Evolutionary conservation across 1,140 invertebrate species (phyloP).

Genomic region (Penaeus japonicus): DNA sequence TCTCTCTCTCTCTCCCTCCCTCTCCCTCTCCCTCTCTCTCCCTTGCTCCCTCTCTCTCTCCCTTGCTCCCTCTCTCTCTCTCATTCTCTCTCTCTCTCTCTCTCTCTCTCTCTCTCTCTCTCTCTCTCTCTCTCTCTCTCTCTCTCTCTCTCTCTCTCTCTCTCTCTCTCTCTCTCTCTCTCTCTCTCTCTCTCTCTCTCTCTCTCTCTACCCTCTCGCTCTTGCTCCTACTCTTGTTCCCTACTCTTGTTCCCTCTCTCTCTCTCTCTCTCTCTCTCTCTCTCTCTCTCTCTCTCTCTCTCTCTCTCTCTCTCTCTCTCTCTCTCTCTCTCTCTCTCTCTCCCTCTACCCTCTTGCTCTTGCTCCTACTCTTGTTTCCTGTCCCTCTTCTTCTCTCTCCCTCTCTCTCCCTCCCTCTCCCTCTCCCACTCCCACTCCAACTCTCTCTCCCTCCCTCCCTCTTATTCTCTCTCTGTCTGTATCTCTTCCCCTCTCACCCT

Average conservation of each 20-base stretch:
- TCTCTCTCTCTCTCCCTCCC: too few relatives aligned
- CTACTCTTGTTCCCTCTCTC: neutral
- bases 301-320: neutral
- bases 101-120: neutral
- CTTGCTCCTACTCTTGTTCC: neutral
- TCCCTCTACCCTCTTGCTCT: neutral
- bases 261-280: neutral
- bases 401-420: neutral
- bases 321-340: neutral
- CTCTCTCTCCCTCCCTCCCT: neutral
- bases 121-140: slow-evolving; percentile 16
- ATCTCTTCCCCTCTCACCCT: neutral
- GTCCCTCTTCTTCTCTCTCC: neutral
- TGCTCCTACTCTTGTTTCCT: neutral
- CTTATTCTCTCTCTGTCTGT: neutral
- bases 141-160: neutral
- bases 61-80: neutral
- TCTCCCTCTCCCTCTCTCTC: neutral
- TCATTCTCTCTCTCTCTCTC: too few relatives aligned
- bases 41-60: neutral
- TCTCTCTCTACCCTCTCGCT: neutral
- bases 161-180: neutral
- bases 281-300: neutral
- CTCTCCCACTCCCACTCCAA: neutral
- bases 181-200: neutral